These are phyloP conservation scores for Teleogryllus occipitalis DNA, from an alignment of 1,140 invertebrate genomes.

Conservation along the genomic window DNA sequence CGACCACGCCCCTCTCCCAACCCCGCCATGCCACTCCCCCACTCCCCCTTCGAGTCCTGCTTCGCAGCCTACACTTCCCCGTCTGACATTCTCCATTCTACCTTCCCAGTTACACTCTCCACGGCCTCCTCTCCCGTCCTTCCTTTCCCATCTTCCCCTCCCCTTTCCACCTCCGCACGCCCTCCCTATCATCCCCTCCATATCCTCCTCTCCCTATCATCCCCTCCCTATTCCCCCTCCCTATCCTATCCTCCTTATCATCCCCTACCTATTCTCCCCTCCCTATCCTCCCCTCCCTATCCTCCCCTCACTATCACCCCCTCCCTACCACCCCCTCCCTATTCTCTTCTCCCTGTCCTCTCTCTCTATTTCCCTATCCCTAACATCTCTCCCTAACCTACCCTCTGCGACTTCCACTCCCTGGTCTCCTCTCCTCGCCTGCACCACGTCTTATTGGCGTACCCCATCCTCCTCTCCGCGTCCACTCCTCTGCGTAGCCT, in stretches of 20 bases:
- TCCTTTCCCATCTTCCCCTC: no score
- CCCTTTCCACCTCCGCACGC: no score
- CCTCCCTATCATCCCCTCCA: neutral
- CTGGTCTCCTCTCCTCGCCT: neutral
- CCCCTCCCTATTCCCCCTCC: neutral
- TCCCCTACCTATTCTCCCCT: neutral
- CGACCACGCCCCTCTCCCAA: no score
- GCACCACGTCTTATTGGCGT: neutral
- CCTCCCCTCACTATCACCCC: neutral
- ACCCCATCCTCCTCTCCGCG: neutral
- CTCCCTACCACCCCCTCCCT: neutral
- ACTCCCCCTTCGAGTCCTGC: no score
- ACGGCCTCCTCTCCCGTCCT: no score
- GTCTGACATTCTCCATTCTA: no score
- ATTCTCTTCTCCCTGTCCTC: neutral
- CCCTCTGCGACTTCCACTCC: neutral
- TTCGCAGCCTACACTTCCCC: no score
- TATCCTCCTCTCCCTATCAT: neutral
- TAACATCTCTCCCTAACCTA: neutral
- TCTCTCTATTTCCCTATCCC: neutral
- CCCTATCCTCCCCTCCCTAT: neutral
- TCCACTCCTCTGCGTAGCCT: neutral
- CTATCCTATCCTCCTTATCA: neutral
- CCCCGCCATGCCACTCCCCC: no score
- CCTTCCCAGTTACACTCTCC: no score